Evolutionary conservation across 2,888 invertebrate species (phyloP).

Genomic region (Junonia oenone): DNA sequence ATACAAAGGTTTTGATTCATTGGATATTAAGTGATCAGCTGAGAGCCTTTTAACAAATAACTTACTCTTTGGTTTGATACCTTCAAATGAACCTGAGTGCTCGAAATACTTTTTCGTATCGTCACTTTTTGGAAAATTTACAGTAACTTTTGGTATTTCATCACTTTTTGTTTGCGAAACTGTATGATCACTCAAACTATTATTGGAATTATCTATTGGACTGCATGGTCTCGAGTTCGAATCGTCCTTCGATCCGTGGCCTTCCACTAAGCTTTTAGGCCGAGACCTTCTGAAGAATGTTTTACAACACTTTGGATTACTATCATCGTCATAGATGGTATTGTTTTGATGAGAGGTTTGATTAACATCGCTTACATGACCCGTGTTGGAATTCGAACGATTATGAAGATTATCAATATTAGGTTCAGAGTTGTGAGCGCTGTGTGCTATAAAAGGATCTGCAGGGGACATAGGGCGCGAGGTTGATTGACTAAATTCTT

Average conservation of each 20-base stretch:
- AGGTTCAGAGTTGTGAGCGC: conserved; percentile 52
- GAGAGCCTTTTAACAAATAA: conserved; percentile 71
- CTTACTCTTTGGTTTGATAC: conserved; percentile 64
- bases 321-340: conserved; percentile 51
- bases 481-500: conserved; percentile 60
- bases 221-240: conserved; percentile 54
- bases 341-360: conserved; percentile 39
- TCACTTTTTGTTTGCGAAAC: conserved; percentile 61
- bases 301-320: conserved; percentile 62
- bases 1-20: conserved; percentile 59
- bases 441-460: conserved; percentile 69
- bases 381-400: conserved; percentile 43
- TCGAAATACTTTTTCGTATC: conserved; percentile 64
- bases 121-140: conserved; percentile 63
- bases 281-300: conserved; percentile 68
- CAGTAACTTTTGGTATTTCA: conserved; percentile 64
- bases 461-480: conserved; percentile 73
- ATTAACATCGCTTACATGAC: conserved; percentile 44
- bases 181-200: conserved; percentile 57
- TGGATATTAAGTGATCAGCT: conserved; percentile 70
- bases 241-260: conserved; percentile 51
- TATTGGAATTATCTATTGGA: conserved; percentile 56
- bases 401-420: conserved; percentile 43
- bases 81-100: conserved; percentile 72
- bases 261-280: conserved; percentile 63